A percentile compares a stretch with the other conserved stretches of the same genome.
phyloP scores from a whole-genome alignment of 2,797 vertebrate genomes.

The Darevskia mixta region DNA sequence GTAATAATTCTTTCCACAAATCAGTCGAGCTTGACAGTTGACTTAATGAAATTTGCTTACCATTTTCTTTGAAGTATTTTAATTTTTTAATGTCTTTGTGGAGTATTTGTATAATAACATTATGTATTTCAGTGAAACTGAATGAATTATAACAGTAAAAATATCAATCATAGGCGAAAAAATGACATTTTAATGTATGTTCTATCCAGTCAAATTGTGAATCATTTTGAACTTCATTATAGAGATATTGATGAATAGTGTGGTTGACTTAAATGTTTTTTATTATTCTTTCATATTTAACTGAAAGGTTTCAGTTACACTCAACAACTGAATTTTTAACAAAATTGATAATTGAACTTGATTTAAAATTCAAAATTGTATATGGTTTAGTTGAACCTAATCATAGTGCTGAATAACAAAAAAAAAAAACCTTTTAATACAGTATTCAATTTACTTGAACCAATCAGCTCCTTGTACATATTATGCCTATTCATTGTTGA shows the following conservation, averaged over 20 bases:
- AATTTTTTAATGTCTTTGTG: constrained; percentile 86
- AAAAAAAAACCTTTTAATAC: constrained; percentile 91
- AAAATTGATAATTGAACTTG: constrained; percentile 83
- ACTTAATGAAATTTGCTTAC: constrained; percentile 82
- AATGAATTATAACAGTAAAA: constrained; percentile 83
- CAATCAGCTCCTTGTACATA: constrained; percentile 92
- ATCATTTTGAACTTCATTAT: constrained; percentile 97
- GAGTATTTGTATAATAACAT: constrained; percentile 86
- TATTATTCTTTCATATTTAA: constrained; percentile 94
- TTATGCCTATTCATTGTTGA: constrained; percentile 98
- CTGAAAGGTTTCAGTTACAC: constrained; percentile 84
- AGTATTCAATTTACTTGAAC: constrained; percentile 94
- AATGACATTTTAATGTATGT: constrained; percentile 87
- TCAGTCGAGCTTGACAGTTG: constrained; percentile 80
- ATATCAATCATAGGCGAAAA: constrained; percentile 82
- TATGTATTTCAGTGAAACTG: constrained; percentile 86
- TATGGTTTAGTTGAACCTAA: constrained; percentile 88
- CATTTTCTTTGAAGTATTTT: constrained; percentile 83
- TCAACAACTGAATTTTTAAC: constrained; percentile 84
- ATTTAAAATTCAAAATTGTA: constrained; percentile 87
- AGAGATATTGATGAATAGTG: constrained; percentile 96
- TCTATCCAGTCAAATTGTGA: constrained; percentile 92
- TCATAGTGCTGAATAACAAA: constrained; percentile 89
- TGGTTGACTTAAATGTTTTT: constrained; percentile 97
- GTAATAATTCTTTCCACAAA: constrained; percentile 82